These are phyloP conservation scores for Zapornia atra DNA, from an alignment of 2,113 vertebrate species.

Conservation along the genomic window DNA sequence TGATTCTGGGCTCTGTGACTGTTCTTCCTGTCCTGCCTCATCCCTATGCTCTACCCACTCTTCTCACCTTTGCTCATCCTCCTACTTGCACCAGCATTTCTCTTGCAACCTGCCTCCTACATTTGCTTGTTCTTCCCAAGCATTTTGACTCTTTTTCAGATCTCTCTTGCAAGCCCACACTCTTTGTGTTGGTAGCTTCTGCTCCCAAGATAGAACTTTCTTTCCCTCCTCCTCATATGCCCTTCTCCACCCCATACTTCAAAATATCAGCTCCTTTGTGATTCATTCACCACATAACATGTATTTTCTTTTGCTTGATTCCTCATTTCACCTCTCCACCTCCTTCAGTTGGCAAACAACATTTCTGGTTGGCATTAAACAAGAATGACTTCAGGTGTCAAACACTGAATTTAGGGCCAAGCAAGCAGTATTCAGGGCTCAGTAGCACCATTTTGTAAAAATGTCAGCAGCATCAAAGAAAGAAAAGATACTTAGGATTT, in stretches of 20 bases:
- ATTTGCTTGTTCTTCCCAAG: background rate
- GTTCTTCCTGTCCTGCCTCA: too few relatives aligned
- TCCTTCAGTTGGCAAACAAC: conserved; percentile 27
- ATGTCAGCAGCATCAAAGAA: background rate
- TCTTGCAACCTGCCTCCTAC: conserved; percentile 22
- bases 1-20: background rate
- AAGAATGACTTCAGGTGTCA: background rate
- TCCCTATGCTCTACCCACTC: background rate
- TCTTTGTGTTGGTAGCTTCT: background rate
- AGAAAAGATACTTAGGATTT: background rate
- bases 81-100: background rate
- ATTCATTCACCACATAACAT: conserved; percentile 15
- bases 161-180: background rate
- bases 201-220: background rate
- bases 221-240: conserved; percentile 39
- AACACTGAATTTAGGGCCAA: background rate
- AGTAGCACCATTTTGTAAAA: background rate
- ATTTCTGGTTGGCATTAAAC: background rate
- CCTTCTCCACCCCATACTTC: background rate
- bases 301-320: background rate
- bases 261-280: background rate
- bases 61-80: conserved; percentile 8
- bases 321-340: background rate
- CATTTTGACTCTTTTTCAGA: background rate
- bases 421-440: background rate